A percentile compares a stretch with the other conserved stretches of the same genome.
Evolutionary conservation across 1,140 invertebrate genomes (phyloP).

Genomic region (Sitophilus oryzae): DNA sequence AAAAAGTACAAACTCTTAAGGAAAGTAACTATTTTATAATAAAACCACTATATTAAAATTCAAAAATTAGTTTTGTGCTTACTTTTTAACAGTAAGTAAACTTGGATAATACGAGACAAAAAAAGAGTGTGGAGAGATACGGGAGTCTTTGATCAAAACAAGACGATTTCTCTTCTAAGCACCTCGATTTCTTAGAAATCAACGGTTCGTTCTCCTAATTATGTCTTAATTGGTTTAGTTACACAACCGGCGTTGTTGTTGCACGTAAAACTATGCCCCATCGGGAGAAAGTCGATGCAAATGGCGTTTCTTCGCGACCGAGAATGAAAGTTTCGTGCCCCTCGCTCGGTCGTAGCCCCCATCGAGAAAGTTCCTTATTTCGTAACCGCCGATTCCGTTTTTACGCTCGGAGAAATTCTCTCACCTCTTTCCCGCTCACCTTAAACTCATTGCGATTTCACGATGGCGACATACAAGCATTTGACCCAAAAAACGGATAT

Average conservation of each 20-base stretch:
- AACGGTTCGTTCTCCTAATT: background rate
- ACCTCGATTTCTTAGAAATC: too few species aligned
- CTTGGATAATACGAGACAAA: too few species aligned
- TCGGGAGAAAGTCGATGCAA: constrained; percentile 14
- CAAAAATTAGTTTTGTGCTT: too few species aligned
- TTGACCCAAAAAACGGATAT: background rate
- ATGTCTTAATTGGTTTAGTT: background rate
- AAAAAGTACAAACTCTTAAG: too few species aligned
- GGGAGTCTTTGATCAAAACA: too few species aligned
- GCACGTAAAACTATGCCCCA: constrained; percentile 13
- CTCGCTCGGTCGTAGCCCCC: constrained; percentile 5
- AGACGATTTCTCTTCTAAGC: too few species aligned
- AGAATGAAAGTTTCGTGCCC: constrained; percentile 19
- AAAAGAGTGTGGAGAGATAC: too few species aligned
- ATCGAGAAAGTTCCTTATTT: constrained; percentile 20
- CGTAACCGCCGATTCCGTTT: constrained; percentile 9
- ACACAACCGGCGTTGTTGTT: background rate
- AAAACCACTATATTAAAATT: too few species aligned
- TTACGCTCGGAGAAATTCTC: constrained; percentile 16
- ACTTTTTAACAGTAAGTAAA: too few species aligned
- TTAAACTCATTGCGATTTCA: background rate
- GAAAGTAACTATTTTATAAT: too few species aligned
- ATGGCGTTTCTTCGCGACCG: constrained; percentile 8
- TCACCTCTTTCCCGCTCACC: background rate
- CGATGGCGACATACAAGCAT: background rate